These are phyloP conservation scores for Lutjanus erythropterus DNA, from an alignment of 2,113 vertebrate genomes.

Conservation along the genomic window DNA sequence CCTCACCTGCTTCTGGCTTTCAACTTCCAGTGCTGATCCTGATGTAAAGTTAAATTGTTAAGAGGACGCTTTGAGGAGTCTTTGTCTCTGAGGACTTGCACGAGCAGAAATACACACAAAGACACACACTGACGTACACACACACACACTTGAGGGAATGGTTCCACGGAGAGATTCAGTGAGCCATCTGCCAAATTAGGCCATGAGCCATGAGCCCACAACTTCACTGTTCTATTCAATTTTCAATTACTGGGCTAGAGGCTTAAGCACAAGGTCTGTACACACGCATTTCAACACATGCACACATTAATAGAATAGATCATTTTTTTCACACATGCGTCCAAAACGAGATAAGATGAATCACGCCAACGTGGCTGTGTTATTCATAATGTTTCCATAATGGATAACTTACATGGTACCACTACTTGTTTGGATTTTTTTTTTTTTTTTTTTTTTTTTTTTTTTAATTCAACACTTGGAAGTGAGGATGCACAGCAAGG, in stretches of 20 bases:
- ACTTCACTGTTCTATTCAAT: constrained; percentile 82
- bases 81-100: constrained; percentile 66
- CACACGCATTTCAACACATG: constrained; percentile 28
- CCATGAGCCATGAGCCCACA: constrained; percentile 79
- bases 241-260: constrained; percentile 77
- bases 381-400: constrained; percentile 61
- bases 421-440: constrained; percentile 5
- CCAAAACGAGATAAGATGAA: constrained; percentile 54
- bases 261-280: constrained; percentile 61
- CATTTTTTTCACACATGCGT: constrained; percentile 36
- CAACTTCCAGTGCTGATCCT: constrained; percentile 57
- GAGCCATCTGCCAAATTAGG: constrained; percentile 87
- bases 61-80: constrained; percentile 69
- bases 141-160: constrained; percentile 73
- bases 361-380: constrained; percentile 39
- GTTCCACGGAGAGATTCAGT: constrained; percentile 76
- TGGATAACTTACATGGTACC: constrained; percentile 38
- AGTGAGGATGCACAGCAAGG: constrained; percentile 9
- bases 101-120: constrained; percentile 53
- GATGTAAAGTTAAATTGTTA: constrained; percentile 68
- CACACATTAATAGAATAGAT: constrained; percentile 49
- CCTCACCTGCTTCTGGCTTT: constrained; percentile 28
- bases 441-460: background rate
- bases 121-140: constrained; percentile 55
- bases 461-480: constrained; percentile 29